Conservation (phyloP, 1,140 invertebrate genomes). For the Camponotus vicinus region DNA sequence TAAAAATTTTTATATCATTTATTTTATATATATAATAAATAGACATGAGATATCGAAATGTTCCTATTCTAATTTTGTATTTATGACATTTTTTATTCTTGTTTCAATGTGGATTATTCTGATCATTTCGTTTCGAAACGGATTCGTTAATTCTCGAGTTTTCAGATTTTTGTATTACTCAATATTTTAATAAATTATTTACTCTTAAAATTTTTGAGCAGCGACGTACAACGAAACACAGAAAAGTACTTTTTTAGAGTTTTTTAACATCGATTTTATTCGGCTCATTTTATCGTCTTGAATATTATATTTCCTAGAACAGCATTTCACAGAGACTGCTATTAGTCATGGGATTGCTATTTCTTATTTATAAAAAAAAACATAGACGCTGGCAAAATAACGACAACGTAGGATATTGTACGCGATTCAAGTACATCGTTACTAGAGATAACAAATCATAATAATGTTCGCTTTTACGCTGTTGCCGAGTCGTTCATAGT, state of each 20-base stretch:
- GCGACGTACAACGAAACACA: not conserved
- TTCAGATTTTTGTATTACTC: not conserved
- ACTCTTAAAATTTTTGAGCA: not conserved
- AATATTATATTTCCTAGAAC: not conserved
- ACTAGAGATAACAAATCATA: constrained; percentile 41
- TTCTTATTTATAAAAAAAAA: not conserved
- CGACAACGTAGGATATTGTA: constrained; percentile 14
- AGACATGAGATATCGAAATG: not conserved
- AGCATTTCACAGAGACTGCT: not conserved
- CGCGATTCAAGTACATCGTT: constrained; percentile 44
- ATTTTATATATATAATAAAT: not conserved
- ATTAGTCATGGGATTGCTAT: not conserved
- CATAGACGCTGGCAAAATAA: not conserved
- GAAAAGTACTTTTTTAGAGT: not conserved
- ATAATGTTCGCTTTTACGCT: constrained; percentile 29
- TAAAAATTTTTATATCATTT: too few relatives aligned
- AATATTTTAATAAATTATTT: constrained; percentile 1
- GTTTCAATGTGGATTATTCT: not conserved
- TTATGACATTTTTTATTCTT: not conserved
- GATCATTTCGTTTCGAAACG: too few relatives aligned
- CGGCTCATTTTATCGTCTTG: not conserved
- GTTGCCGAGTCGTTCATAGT: not conserved
- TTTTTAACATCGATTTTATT: not conserved
- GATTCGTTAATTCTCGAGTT: not conserved
- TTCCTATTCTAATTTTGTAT: not conserved